Conservation (phyloP, 2,113 vertebrate genomes). For the Oxyruncus cristatus region DNA sequence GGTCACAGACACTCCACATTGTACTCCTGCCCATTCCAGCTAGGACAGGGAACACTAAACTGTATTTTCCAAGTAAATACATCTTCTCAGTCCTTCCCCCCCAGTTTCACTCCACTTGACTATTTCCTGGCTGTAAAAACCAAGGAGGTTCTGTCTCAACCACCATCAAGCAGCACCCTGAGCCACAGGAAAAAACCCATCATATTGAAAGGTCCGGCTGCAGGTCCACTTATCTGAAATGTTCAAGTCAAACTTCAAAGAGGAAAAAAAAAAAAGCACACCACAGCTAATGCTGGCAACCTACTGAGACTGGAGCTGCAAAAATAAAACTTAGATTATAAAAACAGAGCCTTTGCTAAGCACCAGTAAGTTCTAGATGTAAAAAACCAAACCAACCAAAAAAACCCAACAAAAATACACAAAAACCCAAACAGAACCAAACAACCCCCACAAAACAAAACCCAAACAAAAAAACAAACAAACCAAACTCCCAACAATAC, state of each 20-base stretch:
- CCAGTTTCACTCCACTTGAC: not conserved
- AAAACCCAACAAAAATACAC: no score
- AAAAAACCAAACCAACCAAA: not conserved
- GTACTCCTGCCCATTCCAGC: not conserved
- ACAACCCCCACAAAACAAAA: no score
- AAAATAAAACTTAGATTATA: not conserved
- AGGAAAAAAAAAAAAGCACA: not conserved
- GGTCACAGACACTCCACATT: not conserved
- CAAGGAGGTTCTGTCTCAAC: not conserved
- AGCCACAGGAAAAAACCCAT: not conserved
- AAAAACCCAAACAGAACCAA: no score
- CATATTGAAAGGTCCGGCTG: not conserved
- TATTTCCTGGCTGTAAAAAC: fast-evolving
- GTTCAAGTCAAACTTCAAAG: not conserved
- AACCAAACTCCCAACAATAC: no score
- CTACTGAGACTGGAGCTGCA: not conserved
- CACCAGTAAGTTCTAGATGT: not conserved
- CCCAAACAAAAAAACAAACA: no score
- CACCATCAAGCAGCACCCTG: not conserved
- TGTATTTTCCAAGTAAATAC: not conserved
- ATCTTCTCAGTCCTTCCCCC: not conserved
- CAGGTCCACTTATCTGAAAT: not conserved
- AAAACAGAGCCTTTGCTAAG: not conserved
- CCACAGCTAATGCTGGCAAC: not conserved
- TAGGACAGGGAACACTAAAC: not conserved